Conservation (phyloP, 1,140 invertebrate genomes). For the Stratiolaelaps scimitus region DNA sequence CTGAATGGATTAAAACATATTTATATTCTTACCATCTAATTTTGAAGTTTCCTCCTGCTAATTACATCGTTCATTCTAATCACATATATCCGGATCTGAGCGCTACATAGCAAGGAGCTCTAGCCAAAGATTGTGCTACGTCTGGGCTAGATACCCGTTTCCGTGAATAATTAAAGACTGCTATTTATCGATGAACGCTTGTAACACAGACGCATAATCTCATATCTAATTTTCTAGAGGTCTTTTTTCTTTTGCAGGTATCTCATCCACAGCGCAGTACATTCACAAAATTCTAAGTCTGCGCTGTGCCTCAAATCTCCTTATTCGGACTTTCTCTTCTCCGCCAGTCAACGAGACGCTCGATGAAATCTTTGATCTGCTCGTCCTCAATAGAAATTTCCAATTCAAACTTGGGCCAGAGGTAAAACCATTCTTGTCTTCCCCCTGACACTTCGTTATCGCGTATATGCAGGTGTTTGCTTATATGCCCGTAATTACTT, state of each 20-base stretch:
- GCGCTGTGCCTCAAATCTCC: neutral
- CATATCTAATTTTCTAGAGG: neutral
- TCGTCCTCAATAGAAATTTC: slow-evolving; percentile 15
- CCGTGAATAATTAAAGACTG: too few species aligned
- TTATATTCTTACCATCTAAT: too few species aligned
- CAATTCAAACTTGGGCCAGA: slow-evolving; percentile 7
- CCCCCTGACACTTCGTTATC: too few species aligned
- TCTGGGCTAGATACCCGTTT: too few species aligned
- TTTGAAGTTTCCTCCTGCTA: too few species aligned
- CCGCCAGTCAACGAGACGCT: neutral
- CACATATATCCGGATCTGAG: too few species aligned
- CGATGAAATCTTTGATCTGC: slow-evolving; percentile 5
- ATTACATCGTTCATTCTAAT: too few species aligned
- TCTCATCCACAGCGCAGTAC: slow-evolving; percentile 7
- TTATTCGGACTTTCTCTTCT: slow-evolving; percentile 1
- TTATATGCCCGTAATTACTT: too few species aligned
- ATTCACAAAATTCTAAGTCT: slow-evolving; percentile 15
- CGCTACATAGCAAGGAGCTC: too few species aligned
- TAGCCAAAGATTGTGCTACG: too few species aligned
- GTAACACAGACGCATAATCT: neutral
- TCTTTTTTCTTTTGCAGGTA: neutral
- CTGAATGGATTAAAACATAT: too few species aligned
- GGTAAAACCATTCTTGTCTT: neutral
- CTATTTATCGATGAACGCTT: neutral
- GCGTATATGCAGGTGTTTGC: too few species aligned